Evolutionary conservation across 1,140 invertebrate species (phyloP).

Genomic region (Hylaeus volcanicus): DNA sequence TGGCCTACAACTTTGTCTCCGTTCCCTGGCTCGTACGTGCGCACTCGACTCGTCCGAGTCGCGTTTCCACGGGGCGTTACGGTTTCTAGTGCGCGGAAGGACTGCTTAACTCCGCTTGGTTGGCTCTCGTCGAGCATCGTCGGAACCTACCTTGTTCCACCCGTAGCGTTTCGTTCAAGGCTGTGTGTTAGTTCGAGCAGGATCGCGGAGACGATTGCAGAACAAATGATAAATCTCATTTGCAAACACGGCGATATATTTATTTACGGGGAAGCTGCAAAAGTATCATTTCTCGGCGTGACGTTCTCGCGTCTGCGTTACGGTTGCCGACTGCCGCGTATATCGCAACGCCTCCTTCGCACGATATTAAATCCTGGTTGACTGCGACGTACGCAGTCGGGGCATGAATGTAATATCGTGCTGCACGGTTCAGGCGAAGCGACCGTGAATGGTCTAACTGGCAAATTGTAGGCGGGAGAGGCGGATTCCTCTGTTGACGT

Average conservation of each 20-base stretch:
- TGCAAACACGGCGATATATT: too few relatives aligned
- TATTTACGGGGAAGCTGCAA: background rate
- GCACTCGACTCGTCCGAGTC: constrained; percentile 25
- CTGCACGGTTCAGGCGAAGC: background rate
- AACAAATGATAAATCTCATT: too few relatives aligned
- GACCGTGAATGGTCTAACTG: background rate
- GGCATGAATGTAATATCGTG: background rate
- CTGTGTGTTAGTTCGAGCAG: background rate
- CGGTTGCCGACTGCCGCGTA: background rate
- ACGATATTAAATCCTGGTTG: constrained; percentile 13
- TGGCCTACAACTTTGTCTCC: constrained; percentile 40
- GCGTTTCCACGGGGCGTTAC: constrained; percentile 46
- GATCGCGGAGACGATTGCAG: too few relatives aligned
- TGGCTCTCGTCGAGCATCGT: constrained; percentile 33
- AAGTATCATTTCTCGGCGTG: too few relatives aligned
- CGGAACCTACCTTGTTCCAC: background rate
- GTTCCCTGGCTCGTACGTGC: constrained; percentile 11
- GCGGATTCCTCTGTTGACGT: too few relatives aligned
- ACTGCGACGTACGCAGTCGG: background rate
- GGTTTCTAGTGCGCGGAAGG: constrained; percentile 31
- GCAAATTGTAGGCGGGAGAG: background rate
- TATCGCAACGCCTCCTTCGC: background rate
- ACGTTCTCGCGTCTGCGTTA: background rate
- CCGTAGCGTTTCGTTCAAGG: background rate
- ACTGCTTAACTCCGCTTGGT: constrained; percentile 50